Evolutionary conservation across 2,113 vertebrate species (phyloP).

Genomic region (Bufo bufo): DNA sequence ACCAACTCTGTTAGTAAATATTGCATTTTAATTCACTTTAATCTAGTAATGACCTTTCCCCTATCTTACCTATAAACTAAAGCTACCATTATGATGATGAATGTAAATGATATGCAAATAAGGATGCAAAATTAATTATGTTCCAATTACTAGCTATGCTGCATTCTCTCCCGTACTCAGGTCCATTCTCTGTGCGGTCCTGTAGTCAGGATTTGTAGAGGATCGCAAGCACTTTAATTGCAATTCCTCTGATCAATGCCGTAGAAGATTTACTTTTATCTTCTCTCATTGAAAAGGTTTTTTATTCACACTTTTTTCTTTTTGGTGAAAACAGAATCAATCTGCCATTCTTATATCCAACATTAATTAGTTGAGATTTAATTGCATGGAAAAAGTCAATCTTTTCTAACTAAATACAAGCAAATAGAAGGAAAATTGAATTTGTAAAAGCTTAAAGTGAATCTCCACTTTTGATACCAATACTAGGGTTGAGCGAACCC

Average conservation of each 20-base stretch:
- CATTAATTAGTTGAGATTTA: constrained; percentile 26
- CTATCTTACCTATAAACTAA: not conserved
- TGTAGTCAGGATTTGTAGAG: not conserved
- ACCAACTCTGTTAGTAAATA: not conserved
- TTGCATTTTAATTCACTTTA: not conserved
- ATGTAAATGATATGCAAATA: constrained; percentile 16
- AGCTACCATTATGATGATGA: not conserved
- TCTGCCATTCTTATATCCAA: not conserved
- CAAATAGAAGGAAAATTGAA: not conserved
- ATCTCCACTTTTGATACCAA: no score
- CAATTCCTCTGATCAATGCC: constrained; percentile 27
- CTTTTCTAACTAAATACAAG: not conserved
- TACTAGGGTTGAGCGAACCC: no score
- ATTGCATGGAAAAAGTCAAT: constrained; percentile 3
- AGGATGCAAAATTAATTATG: not conserved
- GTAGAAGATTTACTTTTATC: constrained; percentile 40
- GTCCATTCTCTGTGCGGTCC: not conserved
- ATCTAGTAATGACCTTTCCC: not conserved
- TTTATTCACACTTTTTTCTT: not conserved
- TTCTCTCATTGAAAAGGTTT: constrained; percentile 14
- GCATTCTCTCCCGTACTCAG: not conserved
- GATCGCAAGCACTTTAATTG: constrained; percentile 1
- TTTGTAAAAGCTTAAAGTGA: not conserved
- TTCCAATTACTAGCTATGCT: not conserved
- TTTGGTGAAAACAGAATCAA: constrained; percentile 25